Base-by-base conservation (phyloP, 2,797 vertebrate genomes). In the Perodicticus potto region DNA sequence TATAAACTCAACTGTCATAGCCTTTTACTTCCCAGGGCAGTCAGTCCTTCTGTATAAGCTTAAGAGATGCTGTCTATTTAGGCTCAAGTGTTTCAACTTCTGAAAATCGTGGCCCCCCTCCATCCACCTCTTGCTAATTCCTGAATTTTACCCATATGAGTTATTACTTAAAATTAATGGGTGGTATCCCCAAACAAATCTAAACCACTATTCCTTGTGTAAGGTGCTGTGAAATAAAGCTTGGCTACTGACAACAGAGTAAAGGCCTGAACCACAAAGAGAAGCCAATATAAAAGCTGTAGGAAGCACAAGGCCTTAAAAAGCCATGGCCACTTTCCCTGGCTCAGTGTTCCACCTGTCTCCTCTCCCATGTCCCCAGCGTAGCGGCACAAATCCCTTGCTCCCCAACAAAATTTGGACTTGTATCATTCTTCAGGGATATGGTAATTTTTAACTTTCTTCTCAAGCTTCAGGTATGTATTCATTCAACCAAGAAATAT, bases 101-200 rank as follows among this genome's bases (percentile, higher is more conserved):
- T 89, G 61, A 94, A 70, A 94, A 76, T 6, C 22, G 29, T 2
- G 20, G 32, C 29, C 61, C 13, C 74, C n/a, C 59, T 80, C 12
- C 23, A 5, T 81, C 76, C 82, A 9, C 4, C 7, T 95, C 69
- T 57, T 59, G 23, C 29, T 10, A 4, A 77, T 83, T 37, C 40
- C 73, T 40, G 29, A 87, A 43, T 93, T 94, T 89, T 14, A 1
- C 88, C 70, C 49, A 7, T 81, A 2, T 29, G 22, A 89, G 12
- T 94, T 89, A 43, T 63, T 86, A 55, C 32, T 95, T 95, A 61
- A 88, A 86, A 72, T 89, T 70, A 84, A 34, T 63, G 27, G 9
- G 19, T 80, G 5, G 3, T 86, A 0, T 87, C 27, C 37, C 53
- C 11, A 81, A 77, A 43, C 43, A 67, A 27, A 82, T 84, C 20